Evolutionary conservation across 30 jellyfish, hydroid and myxozoan genomes (phyloP).

Genomic region (Haliclystus octoradiatus): DNA sequence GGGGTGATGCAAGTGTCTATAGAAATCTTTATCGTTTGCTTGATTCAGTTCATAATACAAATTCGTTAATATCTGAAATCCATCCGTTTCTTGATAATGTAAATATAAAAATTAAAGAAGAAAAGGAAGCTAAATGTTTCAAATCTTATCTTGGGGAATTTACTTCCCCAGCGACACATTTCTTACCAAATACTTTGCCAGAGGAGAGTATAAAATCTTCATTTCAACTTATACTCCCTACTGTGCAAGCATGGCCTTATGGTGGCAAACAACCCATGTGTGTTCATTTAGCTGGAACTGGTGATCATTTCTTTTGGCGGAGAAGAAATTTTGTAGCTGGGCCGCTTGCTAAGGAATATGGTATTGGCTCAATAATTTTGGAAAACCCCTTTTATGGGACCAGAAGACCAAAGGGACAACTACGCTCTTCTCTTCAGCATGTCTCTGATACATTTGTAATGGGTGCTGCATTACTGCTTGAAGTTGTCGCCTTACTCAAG

Average conservation of each 20-base stretch:
- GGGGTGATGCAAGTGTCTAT: conserved; percentile 86
- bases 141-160: too few relatives aligned
- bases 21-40: too few relatives aligned
- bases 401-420: conserved; percentile 74
- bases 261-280: conserved; percentile 36
- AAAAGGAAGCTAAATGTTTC: too few relatives aligned
- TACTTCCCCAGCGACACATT: conserved; percentile 52
- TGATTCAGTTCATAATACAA: too few relatives aligned
- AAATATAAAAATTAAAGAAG: too few relatives aligned
- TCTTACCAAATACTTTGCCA: conserved; percentile 75
- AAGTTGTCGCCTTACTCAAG: conserved; percentile 39
- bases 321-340: conserved; percentile 73
- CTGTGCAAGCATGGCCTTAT: conserved; percentile 26
- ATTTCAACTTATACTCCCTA: conserved; percentile 67
- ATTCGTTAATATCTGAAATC: too few relatives aligned
- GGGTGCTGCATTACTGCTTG: conserved; percentile 85
- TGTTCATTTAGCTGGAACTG: conserved; percentile 89
- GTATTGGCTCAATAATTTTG: conserved; percentile 62
- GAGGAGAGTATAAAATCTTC: conserved; percentile 64
- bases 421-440: conserved; percentile 63
- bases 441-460: conserved; percentile 80
- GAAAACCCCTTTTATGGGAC: conserved; percentile 88
- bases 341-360: conserved; percentile 61
- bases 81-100: too few relatives aligned
- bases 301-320: conserved; percentile 89